Percentiles rank a stretch among this genome's conserved stretches.
Evolutionary conservation across 2,797 vertebrate genomes (phyloP).

Genomic region (Pagetopsis macropterus): DNA sequence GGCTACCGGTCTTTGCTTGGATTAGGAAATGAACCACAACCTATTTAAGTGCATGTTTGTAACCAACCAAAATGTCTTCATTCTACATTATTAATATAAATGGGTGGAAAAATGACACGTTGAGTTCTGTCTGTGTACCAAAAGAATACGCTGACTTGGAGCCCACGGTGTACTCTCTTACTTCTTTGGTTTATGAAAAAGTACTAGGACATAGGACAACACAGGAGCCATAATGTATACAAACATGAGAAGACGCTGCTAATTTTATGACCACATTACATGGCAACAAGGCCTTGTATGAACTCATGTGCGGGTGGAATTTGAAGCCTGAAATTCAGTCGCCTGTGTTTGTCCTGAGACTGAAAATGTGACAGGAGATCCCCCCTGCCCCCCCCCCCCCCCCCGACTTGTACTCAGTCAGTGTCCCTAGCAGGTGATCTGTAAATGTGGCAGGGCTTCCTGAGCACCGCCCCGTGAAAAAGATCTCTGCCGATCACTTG

Average conservation of each 20-base stretch:
- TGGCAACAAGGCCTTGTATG: conserved; percentile 18
- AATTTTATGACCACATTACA: conserved; percentile 61
- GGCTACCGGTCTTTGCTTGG: not conserved
- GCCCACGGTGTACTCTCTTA: not conserved
- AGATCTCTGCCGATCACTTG: conserved; percentile 74
- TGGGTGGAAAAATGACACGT: too few relatives aligned
- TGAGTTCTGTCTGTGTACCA: not conserved
- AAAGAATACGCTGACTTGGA: not conserved
- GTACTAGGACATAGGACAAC: not conserved
- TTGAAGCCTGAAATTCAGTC: conserved; percentile 41
- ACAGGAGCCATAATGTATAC: conserved; percentile 49
- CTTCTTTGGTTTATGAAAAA: not conserved
- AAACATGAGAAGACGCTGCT: conserved; percentile 65
- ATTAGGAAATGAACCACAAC: not conserved
- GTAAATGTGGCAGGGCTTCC: conserved; percentile 71
- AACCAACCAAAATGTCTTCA: not conserved
- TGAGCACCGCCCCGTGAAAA: conserved; percentile 80
- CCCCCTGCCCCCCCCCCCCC: too few relatives aligned
- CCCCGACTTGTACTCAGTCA: conserved; percentile 7
- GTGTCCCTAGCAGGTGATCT: conserved; percentile 74
- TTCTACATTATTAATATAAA: not conserved
- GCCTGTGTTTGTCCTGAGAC: conserved; percentile 26
- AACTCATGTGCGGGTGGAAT: conserved; percentile 51
- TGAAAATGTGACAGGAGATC: conserved; percentile 1
- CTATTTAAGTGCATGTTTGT: too few relatives aligned